These are phyloP conservation scores for Macaca nemestrina DNA, from an alignment of 2,113 vertebrate genomes.

Conservation along the genomic window DNA sequence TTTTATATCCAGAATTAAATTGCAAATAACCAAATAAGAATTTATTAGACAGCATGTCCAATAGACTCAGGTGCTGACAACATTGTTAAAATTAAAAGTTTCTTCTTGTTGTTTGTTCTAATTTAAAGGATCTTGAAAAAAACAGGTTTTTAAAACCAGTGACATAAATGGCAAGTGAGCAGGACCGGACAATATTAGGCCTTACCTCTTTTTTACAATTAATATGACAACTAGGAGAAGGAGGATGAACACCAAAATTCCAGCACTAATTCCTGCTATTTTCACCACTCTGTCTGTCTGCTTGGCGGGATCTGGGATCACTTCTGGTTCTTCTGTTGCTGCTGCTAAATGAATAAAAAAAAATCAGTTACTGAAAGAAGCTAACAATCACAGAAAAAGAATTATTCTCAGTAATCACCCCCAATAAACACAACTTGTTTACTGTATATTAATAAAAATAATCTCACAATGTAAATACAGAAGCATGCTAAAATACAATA, in stretches of 20 bases:
- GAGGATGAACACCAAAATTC: slow-evolving; percentile 95
- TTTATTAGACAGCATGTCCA: slow-evolving; percentile 29
- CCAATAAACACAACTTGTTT: neutral
- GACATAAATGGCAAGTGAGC: neutral
- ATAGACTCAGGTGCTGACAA: slow-evolving; percentile 2
- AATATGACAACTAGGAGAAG: slow-evolving; percentile 96
- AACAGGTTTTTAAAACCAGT: slow-evolving; percentile 1
- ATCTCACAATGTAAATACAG: neutral
- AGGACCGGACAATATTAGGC: slow-evolving; percentile 41
- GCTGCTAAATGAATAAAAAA: slow-evolving; percentile 84
- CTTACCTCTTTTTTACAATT: slow-evolving; percentile 98
- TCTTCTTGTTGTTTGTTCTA: neutral
- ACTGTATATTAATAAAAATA: neutral
- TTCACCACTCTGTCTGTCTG: slow-evolving; percentile 98
- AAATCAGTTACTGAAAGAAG: slow-evolving; percentile 72
- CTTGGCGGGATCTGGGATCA: slow-evolving; percentile 96
- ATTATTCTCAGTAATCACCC: neutral
- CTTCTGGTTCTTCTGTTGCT: slow-evolving; percentile 97
- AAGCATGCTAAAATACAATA: neutral
- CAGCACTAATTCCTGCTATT: slow-evolving; percentile 97
- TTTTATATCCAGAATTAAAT: slow-evolving; percentile 12
- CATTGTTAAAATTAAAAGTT: neutral
- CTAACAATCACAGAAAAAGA: slow-evolving; percentile 42
- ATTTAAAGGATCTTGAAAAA: neutral
- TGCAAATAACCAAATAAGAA: slow-evolving; percentile 18